phyloP scores from a whole-genome alignment of 2,888 invertebrate species.

The Oscheius onirici region DNA sequence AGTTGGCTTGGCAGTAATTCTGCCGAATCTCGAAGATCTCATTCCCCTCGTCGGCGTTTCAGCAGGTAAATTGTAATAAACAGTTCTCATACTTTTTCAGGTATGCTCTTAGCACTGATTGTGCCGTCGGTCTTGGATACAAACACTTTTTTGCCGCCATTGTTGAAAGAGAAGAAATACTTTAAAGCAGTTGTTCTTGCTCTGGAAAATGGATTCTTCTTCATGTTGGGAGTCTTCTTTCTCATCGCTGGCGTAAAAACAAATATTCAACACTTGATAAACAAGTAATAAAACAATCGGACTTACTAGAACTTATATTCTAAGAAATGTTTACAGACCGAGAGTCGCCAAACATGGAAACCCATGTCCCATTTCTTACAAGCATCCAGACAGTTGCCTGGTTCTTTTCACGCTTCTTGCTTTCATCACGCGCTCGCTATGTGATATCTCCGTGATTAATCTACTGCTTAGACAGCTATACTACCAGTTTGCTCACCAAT shows the following conservation, averaged over 20 bases:
- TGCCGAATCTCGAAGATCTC: slow-evolving; percentile 68
- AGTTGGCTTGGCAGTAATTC: slow-evolving; percentile 61
- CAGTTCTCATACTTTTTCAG: slow-evolving; percentile 35
- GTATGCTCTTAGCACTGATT: slow-evolving; percentile 68
- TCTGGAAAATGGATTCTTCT: slow-evolving; percentile 14
- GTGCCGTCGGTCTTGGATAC: slow-evolving; percentile 23
- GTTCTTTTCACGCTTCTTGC: no score
- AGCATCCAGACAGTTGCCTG: no score
- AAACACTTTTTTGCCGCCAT: slow-evolving; percentile 26
- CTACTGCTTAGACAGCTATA: slow-evolving; percentile 7
- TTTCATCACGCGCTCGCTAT: background rate
- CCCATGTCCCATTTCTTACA: no score
- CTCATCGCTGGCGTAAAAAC: slow-evolving; percentile 22
- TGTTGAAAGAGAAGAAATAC: slow-evolving; percentile 21
- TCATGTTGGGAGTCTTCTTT: slow-evolving; percentile 24
- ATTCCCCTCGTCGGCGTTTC: slow-evolving; percentile 69
- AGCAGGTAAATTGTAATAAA: slow-evolving; percentile 34
- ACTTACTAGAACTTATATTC: no score
- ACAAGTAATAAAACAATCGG: slow-evolving; percentile 10
- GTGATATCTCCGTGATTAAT: slow-evolving; percentile 11
- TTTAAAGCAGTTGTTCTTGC: background rate
- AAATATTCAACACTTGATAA: slow-evolving; percentile 20
- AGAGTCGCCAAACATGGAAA: no score
- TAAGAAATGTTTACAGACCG: no score
- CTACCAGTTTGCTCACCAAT: slow-evolving; percentile 23